Conservation (phyloP, 2,888 invertebrate species). For the Campoplex capitator region DNA sequence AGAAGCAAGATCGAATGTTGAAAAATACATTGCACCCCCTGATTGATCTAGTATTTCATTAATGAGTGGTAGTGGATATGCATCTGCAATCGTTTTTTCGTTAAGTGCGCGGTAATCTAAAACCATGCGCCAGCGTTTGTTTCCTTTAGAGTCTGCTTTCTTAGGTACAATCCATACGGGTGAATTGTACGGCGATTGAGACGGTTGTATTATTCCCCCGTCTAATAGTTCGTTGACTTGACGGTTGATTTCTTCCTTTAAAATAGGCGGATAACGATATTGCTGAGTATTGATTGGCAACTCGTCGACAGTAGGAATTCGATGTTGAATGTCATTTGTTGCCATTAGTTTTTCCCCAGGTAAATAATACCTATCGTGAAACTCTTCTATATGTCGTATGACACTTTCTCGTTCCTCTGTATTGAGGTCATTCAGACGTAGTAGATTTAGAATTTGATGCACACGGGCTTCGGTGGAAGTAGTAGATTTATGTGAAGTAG, state of each 20-base stretch:
- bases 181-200: slow-evolving; percentile 54
- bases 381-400: slow-evolving; percentile 22
- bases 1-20: slow-evolving; percentile 52
- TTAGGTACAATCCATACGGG: slow-evolving; percentile 70
- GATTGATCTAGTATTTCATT: slow-evolving; percentile 75
- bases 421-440: slow-evolving; percentile 46
- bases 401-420: slow-evolving; percentile 41
- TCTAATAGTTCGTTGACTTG: slow-evolving; percentile 52
- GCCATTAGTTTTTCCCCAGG: slow-evolving; percentile 32
- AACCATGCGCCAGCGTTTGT: slow-evolving; percentile 26
- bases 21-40: slow-evolving; percentile 67
- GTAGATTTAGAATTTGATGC: slow-evolving; percentile 13
- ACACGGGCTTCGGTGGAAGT: not conserved
- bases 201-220: slow-evolving; percentile 66
- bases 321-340: slow-evolving; percentile 37
- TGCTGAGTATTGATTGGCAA: slow-evolving; percentile 42
- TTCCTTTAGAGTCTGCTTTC: slow-evolving; percentile 72
- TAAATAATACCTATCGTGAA: slow-evolving; percentile 37
- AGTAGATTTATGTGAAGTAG: not conserved
- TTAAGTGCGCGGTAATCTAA: slow-evolving; percentile 76
- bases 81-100: slow-evolving; percentile 73
- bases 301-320: slow-evolving; percentile 26
- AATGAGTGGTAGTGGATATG: slow-evolving; percentile 75
- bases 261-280: slow-evolving; percentile 43
- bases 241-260: slow-evolving; percentile 45